Evolutionary conservation across 2,797 vertebrate species (phyloP), one percentile per base, ranked within the genome.

Genomic region (Serranus cabrilla): DNA sequence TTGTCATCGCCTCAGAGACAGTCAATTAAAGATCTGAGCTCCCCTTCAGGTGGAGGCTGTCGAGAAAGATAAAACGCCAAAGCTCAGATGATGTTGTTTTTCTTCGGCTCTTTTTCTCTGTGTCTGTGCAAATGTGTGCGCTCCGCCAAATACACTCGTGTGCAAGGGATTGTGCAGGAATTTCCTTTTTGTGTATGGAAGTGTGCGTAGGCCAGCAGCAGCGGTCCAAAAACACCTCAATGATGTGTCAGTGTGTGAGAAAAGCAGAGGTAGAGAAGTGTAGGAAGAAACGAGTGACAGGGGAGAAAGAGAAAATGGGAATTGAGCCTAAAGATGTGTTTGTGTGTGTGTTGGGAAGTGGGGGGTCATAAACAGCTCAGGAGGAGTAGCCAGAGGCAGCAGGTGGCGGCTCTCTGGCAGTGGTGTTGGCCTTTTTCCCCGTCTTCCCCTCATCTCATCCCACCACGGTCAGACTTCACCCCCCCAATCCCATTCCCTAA

Each of bases 11-110:
- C 66, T 82, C 71, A 11, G 76, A 91, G 83, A 71, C 87, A 78
- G 74, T 90, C 86, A 84, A 84, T 91, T 88, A 91, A 89, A 90
- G 87, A 87, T 90, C 82, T 86, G 78, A 88, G 75, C 76, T 69
- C 56, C 62, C 73, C 50, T 52, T 87, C 81, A 78, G 84, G 69
- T 83, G 60, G 58, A 81, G 67, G 71, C 72, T 82, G 86, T 81
- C 45, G 69, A 49, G 50, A 68, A 83, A 82, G 71, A 83, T 81
- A 43, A 89, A 83, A 80, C 27, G 42, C 56, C 73, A 83, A 61
- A 69, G 62, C 68, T 81, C 59, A 51, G 74, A 73, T 74, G 76
- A 80, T 75, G 77, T 61, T n/a, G 18, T 71, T 82, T 74, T 69
- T 66, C 58, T 51, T 54, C 25, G 31, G 71, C 71, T 79, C 13